phyloP scores from a whole-genome alignment of 2,888 invertebrate species.

The Watsonalla binaria region DNA sequence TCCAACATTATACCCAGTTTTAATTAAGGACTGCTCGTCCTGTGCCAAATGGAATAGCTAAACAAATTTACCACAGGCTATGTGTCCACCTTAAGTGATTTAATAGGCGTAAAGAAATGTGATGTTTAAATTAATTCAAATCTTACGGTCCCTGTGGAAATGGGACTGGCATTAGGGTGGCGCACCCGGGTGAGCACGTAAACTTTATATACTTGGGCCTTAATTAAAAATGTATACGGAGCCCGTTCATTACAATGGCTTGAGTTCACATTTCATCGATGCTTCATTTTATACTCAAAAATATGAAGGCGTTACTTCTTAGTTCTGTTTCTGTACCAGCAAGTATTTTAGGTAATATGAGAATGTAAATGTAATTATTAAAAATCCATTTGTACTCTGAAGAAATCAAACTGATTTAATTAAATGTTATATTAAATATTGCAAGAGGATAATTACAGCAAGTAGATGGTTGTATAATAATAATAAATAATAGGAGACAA shows the following conservation, averaged over 20 bases:
- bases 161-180: constrained; percentile 17
- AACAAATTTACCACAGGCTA: constrained; percentile 76
- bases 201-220: neutral
- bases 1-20: constrained; percentile 71
- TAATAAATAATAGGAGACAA: constrained; percentile 72
- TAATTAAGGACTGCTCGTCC: constrained; percentile 76
- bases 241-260: neutral
- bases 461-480: constrained; percentile 47
- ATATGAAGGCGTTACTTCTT: too few relatives aligned
- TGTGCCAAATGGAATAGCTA: constrained; percentile 75
- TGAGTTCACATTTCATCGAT: too few relatives aligned
- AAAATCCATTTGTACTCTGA: neutral
- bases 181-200: constrained; percentile 10
- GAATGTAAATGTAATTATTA: too few relatives aligned
- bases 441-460: constrained; percentile 1
- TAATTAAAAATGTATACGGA: neutral
- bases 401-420: neutral
- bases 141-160: constrained; percentile 39
- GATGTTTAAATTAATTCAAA: constrained; percentile 61
- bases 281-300: too few relatives aligned
- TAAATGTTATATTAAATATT: neutral
- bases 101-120: constrained; percentile 77
- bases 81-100: constrained; percentile 79
- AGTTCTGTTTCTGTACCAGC: too few relatives aligned
- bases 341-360: too few relatives aligned